Conservation (phyloP, 2,797 vertebrate genomes). For the Pseudopleuronectes americanus region DNA sequence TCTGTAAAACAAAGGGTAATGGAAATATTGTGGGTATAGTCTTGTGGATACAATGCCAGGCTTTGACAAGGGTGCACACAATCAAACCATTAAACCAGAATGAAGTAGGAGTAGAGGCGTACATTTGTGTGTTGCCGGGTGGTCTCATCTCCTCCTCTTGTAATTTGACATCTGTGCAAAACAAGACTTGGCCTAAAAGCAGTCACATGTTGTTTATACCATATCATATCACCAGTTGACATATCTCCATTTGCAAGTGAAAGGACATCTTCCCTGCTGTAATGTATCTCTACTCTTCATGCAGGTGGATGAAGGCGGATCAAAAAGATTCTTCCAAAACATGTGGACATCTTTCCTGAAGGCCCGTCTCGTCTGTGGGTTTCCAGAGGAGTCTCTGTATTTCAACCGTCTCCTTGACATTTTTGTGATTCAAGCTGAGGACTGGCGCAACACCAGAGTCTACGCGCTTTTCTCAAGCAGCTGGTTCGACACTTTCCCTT, state of each 20-base stretch:
- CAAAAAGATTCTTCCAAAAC: constrained; percentile 81
- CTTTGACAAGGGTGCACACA: not conserved
- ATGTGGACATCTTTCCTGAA: constrained; percentile 86
- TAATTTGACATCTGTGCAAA: constrained; percentile 10
- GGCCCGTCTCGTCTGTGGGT: constrained; percentile 84
- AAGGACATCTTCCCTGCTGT: not conserved
- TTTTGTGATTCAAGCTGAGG: constrained; percentile 67
- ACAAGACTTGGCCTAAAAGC: constrained; percentile 6
- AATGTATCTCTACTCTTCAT: constrained; percentile 26
- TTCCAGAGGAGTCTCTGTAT: constrained; percentile 79
- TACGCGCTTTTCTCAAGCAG: constrained; percentile 86
- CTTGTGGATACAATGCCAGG: not conserved
- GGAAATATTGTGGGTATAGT: not conserved
- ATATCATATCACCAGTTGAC: constrained; percentile 11
- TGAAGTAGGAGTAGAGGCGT: not conserved
- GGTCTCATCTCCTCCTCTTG: not conserved
- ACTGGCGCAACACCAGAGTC: constrained; percentile 76
- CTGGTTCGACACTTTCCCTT: constrained; percentile 77
- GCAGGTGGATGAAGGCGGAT: constrained; percentile 83
- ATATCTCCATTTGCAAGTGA: constrained; percentile 5
- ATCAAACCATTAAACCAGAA: not conserved
- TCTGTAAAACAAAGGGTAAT: not conserved
- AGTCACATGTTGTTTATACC: constrained; percentile 7
- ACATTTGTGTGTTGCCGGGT: constrained; percentile 1
- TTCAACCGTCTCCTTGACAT: constrained; percentile 84